A percentile compares a stretch with the other conserved stretches of the same genome.
Evolutionary conservation across 2,113 vertebrate species (phyloP).

Genomic region (Pycnonotus jocosus): DNA sequence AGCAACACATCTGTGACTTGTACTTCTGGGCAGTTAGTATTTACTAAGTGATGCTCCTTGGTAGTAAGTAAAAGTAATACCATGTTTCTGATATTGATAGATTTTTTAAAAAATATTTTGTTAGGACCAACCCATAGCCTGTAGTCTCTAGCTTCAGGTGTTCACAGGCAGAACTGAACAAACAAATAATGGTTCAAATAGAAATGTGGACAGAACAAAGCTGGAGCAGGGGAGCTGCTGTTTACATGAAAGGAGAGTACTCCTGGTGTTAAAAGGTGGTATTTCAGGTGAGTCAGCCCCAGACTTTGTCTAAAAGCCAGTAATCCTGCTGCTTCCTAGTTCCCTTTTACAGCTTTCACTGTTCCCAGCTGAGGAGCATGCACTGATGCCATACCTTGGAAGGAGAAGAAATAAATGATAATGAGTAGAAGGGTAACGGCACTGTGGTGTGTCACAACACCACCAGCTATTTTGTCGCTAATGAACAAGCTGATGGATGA

Average conservation of each 20-base stretch:
- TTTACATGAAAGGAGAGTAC: not conserved
- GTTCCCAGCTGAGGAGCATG: not conserved
- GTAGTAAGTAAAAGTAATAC: not conserved
- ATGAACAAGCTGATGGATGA: constrained; percentile 26
- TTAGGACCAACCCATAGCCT: not conserved
- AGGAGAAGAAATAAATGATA: constrained; percentile 23
- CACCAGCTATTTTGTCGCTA: not conserved
- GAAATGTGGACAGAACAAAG: not conserved
- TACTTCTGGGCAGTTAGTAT: not conserved
- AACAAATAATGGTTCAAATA: not conserved
- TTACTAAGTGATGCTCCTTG: not conserved
- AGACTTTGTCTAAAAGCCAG: not conserved
- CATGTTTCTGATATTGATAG: not conserved
- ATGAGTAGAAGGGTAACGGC: constrained; percentile 6
- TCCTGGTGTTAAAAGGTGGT: not conserved
- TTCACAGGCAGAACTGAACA: not conserved
- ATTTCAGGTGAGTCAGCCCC: not conserved
- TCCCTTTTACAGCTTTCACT: not conserved
- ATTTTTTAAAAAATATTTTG: not conserved
- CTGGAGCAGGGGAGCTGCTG: not conserved
- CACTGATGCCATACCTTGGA: not conserved
- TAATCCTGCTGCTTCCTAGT: not conserved
- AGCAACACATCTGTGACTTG: not conserved
- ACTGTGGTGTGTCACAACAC: not conserved
- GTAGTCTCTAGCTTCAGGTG: not conserved